Evolutionary conservation across 1,140 invertebrate species (phyloP).

Genomic region (Luehdorfia chinensis): DNA sequence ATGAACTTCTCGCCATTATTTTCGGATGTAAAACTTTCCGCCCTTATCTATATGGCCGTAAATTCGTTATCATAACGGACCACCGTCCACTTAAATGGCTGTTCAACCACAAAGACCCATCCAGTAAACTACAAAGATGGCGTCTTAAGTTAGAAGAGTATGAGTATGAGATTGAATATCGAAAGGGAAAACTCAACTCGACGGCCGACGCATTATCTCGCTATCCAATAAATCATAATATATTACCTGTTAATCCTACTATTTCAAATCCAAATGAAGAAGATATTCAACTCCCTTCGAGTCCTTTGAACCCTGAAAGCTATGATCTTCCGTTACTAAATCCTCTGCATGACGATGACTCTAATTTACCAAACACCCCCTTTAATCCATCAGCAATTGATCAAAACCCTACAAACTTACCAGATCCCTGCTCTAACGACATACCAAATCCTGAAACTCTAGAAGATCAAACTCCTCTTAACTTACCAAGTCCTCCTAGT

Average conservation of each 20-base stretch:
- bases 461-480: not conserved
- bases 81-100: not conserved
- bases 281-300: too few species aligned
- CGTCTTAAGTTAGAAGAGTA: too few species aligned
- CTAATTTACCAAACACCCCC: too few species aligned
- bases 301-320: too few species aligned
- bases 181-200: not conserved
- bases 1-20: not conserved
- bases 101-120: not conserved
- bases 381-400: too few species aligned
- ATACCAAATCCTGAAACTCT: not conserved
- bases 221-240: not conserved
- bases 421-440: not conserved
- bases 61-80: too few species aligned
- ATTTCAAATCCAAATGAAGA: too few species aligned
- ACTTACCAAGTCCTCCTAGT: not conserved
- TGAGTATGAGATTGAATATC: too few species aligned
- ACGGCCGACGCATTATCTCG: not conserved
- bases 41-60: too few species aligned
- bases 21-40: not conserved
- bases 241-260: too few species aligned
- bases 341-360: too few species aligned
- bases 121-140: not conserved
- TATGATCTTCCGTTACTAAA: too few species aligned
- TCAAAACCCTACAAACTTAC: not conserved